Conservation (phyloP, 2,113 vertebrate species). For the Cyanoderma ruficeps region DNA sequence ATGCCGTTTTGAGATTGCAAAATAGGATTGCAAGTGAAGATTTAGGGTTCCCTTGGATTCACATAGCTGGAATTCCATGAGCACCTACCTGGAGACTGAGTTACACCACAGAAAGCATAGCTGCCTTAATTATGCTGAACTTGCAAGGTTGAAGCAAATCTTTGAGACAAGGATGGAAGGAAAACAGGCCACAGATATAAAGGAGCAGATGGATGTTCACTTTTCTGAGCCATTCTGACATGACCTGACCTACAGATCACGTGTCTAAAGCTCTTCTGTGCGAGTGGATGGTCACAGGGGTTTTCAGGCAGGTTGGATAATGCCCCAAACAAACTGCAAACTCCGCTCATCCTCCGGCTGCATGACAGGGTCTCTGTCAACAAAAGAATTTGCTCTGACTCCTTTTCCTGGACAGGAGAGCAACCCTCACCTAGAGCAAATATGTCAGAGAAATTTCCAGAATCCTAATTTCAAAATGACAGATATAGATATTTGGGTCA, state of each 20-base stretch:
- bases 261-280: rapidly evolving
- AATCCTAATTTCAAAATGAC: neutral
- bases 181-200: neutral
- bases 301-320: neutral
- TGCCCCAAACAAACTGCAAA: neutral
- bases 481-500: neutral
- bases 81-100: rapidly evolving
- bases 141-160: neutral
- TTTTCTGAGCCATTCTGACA: neutral
- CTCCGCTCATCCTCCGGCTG: neutral
- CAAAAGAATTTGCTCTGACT: neutral
- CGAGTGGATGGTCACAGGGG: neutral
- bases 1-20: neutral
- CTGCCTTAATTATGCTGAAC: neutral
- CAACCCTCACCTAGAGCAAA: neutral
- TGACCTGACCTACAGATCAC: rapidly evolving
- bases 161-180: neutral
- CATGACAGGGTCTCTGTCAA: neutral
- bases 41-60: neutral
- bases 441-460: neutral
- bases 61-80: neutral
- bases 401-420: neutral
- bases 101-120: rapidly evolving
- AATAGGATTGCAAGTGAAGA: neutral
- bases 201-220: neutral